Conservation (phyloP, 92 coral and sea anemone species). For the Zoanthus solanderi region DNA sequence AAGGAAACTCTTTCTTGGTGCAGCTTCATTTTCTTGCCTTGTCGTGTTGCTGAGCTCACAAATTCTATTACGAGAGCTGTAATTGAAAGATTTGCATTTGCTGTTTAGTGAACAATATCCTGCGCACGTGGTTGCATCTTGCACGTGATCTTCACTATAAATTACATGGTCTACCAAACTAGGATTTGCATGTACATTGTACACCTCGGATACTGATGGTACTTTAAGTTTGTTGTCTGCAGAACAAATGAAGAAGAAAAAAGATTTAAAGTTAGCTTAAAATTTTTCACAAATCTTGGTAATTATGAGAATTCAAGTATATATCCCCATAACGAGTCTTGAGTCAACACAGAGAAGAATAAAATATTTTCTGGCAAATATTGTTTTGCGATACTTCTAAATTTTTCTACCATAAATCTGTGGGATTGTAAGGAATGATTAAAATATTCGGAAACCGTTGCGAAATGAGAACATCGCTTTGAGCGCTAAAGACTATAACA, state of each 20-base stretch:
- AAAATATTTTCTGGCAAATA: no score
- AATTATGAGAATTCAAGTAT: no score
- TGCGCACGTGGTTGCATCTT: not conserved
- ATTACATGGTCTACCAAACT: constrained; percentile 21
- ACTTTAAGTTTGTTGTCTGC: not conserved
- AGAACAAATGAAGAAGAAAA: not conserved
- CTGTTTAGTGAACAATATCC: constrained; percentile 17
- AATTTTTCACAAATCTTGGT: no score
- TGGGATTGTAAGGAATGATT: no score
- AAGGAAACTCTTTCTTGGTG: not conserved
- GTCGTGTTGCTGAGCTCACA: constrained; percentile 36
- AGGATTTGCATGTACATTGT: not conserved
- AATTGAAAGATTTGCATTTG: constrained; percentile 15
- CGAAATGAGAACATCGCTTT: no score
- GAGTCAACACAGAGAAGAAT: no score
- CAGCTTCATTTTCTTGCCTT: not conserved
- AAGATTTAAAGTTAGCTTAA: no score
- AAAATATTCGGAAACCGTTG: no score
- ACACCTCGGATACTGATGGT: not conserved
- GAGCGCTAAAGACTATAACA: no score
- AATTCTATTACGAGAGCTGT: not conserved
- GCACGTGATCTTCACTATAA: constrained; percentile 25
- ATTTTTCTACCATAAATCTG: no score
- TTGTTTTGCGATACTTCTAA: no score
- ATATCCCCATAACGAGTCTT: no score